Conservation (phyloP, 2,113 vertebrate species). For the Myxocyprinus asiaticus region DNA sequence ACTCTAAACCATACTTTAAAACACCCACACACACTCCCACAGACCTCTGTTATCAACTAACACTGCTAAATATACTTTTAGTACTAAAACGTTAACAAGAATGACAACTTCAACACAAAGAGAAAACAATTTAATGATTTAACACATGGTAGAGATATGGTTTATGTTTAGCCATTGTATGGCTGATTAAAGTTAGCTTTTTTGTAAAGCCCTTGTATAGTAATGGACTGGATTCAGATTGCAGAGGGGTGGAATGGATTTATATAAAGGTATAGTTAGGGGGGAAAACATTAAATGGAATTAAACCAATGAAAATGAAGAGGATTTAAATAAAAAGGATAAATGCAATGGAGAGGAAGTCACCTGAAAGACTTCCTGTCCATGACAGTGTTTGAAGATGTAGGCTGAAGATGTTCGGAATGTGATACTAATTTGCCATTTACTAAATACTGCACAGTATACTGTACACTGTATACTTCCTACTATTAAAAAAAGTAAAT, state of each 20-base stretch:
- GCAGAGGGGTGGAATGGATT: conserved; percentile 60
- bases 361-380: background rate
- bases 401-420: background rate
- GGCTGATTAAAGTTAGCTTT: conserved; percentile 75
- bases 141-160: conserved; percentile 57
- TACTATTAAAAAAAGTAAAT: too few relatives aligned
- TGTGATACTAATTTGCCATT: background rate
- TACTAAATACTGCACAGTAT: too few relatives aligned
- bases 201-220: conserved; percentile 76
- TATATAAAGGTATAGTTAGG: conserved; percentile 4
- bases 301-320: background rate
- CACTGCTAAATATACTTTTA: conserved; percentile 36
- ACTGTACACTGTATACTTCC: too few relatives aligned
- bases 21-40: conserved; percentile 11
- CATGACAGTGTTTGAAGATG: background rate
- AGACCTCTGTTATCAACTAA: conserved; percentile 39
- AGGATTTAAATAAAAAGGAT: background rate
- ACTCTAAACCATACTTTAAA: background rate
- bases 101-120: conserved; percentile 40
- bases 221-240: conserved; percentile 71
- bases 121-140: conserved; percentile 44
- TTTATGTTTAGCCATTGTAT: conserved; percentile 79
- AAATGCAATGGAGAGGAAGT: background rate
- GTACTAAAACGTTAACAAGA: conserved; percentile 42
- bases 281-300: background rate